Percentiles rank a stretch among this genome's conserved stretches.
Evolutionary conservation across 2,797 vertebrate species (phyloP).

Genomic region (Valencia hispanica): DNA sequence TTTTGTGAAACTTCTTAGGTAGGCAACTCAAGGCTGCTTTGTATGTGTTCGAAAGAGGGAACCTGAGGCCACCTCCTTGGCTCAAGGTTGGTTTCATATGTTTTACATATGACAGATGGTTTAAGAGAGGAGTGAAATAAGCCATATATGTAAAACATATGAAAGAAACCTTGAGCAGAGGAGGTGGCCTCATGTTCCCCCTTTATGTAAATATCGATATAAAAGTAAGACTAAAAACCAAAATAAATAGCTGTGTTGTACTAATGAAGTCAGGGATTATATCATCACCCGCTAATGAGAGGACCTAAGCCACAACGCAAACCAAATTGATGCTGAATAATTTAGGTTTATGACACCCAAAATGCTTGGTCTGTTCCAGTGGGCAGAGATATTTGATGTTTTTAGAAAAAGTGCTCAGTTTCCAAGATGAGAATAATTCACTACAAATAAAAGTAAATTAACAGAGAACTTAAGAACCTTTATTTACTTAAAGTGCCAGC

Average conservation of each 20-base stretch:
- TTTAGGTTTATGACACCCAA: constrained; percentile 2
- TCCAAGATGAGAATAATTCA: neutral
- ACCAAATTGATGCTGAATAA: neutral
- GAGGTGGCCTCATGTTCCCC: too few species aligned
- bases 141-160: too few species aligned
- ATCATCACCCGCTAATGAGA: neutral
- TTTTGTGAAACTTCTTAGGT: neutral
- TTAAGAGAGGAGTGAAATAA: too few species aligned
- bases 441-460: neutral
- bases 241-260: neutral
- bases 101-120: too few species aligned
- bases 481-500: neutral
- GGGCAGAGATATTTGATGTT: neutral
- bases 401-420: neutral
- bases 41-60: neutral
- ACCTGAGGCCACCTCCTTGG: too few species aligned
- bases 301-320: neutral
- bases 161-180: too few species aligned
- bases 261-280: neutral
- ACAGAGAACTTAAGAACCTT: neutral
- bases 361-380: neutral
- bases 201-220: neutral
- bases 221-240: neutral
- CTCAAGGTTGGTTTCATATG: neutral
- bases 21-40: neutral